Evolutionary conservation across 1,140 invertebrate species (phyloP).

Genomic region (Leptinotarsa defecta): DNA sequence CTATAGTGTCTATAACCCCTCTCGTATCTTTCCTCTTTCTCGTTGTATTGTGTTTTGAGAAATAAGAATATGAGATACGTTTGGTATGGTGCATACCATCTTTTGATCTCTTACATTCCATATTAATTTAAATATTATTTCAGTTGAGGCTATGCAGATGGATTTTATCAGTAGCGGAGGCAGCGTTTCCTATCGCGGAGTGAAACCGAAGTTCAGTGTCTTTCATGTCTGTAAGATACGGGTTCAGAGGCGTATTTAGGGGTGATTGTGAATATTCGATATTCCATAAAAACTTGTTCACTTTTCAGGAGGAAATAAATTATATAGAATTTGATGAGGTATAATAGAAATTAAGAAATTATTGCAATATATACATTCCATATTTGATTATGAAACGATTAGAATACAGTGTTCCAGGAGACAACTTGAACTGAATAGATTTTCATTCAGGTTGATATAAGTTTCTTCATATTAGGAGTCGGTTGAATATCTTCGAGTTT

Average conservation of each 20-base stretch:
- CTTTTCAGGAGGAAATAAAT: no score
- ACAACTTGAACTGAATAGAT: no score
- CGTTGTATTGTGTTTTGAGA: slow-evolving; percentile 28
- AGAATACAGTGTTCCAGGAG: no score
- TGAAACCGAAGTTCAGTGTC: neutral
- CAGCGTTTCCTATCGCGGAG: slow-evolving; percentile 1
- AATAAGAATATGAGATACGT: slow-evolving; percentile 29
- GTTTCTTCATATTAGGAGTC: no score
- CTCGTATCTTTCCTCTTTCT: slow-evolving; percentile 16
- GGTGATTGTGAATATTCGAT: neutral
- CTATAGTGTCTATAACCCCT: slow-evolving; percentile 29
- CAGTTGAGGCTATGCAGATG: slow-evolving; percentile 18
- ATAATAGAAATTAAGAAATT: no score
- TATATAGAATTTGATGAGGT: no score
- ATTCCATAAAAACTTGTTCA: no score
- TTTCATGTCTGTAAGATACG: neutral
- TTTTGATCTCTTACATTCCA: slow-evolving; percentile 24
- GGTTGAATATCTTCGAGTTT: no score
- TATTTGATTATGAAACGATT: no score
- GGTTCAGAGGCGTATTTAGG: neutral
- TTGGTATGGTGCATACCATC: slow-evolving; percentile 28
- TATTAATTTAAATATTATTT: slow-evolving; percentile 33
- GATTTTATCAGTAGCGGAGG: slow-evolving; percentile 7
- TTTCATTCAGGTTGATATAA: no score
- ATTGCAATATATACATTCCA: no score